These are phyloP conservation scores for Sepiola atlantica DNA, from an alignment of 2,888 invertebrate species.

Conservation along the genomic window DNA sequence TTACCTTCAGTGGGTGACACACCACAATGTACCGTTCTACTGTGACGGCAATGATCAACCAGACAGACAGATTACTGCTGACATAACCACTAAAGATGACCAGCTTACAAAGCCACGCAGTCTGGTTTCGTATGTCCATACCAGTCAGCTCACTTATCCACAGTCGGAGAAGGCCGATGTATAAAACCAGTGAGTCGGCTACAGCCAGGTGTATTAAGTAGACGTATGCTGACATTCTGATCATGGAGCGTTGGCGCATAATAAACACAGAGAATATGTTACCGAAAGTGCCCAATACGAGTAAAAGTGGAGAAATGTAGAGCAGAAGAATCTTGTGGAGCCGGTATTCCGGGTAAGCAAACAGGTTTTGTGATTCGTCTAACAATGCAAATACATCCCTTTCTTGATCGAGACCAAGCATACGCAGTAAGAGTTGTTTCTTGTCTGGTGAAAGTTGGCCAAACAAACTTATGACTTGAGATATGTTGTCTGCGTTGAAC, in stretches of 20 bases:
- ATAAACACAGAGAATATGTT: constrained; percentile 71
- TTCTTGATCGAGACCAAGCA: neutral
- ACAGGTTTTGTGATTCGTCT: neutral
- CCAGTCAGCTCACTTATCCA: constrained; percentile 70
- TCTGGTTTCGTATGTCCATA: constrained; percentile 62
- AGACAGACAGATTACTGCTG: constrained; percentile 71
- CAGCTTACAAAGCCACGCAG: constrained; percentile 68
- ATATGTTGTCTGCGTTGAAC: constrained; percentile 10
- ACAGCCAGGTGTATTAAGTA: constrained; percentile 71
- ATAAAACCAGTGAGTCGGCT: constrained; percentile 70
- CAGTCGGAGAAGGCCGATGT: constrained; percentile 68
- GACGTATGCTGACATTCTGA: constrained; percentile 70
- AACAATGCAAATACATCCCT: neutral
- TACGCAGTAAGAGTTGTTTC: constrained; percentile 23
- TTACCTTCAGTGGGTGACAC: constrained; percentile 69
- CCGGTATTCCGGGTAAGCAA: constrained; percentile 57
- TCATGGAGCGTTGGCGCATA: constrained; percentile 69
- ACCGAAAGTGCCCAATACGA: constrained; percentile 71
- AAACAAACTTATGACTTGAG: neutral
- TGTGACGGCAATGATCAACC: constrained; percentile 73
- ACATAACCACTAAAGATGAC: constrained; percentile 66
- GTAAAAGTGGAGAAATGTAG: constrained; percentile 69
- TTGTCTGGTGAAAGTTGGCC: constrained; percentile 34
- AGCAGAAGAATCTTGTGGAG: constrained; percentile 61
- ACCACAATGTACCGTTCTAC: constrained; percentile 72